Percentiles rank a stretch among this genome's conserved stretches.
phyloP scores from a whole-genome alignment of 2,888 invertebrate species.

The Hololepta plana region DNA sequence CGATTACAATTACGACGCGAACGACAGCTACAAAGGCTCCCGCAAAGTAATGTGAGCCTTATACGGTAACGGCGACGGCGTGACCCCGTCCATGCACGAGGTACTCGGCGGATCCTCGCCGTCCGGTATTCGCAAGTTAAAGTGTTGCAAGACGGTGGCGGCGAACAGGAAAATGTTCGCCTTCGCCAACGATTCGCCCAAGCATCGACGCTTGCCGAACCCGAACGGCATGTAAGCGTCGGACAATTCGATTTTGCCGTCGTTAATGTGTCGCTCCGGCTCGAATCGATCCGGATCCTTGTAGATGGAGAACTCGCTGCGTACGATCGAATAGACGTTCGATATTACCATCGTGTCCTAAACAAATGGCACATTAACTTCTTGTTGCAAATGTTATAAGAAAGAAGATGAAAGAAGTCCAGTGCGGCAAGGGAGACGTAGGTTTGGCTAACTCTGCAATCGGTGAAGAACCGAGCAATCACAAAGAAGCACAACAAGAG shows the following conservation, averaged over 20 bases:
- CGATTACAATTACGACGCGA: too few relatives aligned
- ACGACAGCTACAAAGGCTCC: too few relatives aligned
- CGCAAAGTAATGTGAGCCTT: slow-evolving; percentile 37
- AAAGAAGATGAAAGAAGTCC: too few relatives aligned
- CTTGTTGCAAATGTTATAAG: too few relatives aligned
- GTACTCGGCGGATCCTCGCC: slow-evolving; percentile 44
- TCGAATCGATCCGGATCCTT: slow-evolving; percentile 51
- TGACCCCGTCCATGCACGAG: slow-evolving; percentile 58
- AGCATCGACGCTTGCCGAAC: slow-evolving; percentile 58
- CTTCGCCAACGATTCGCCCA: slow-evolving; percentile 63
- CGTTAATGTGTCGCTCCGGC: slow-evolving; percentile 54
- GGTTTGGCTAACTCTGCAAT: too few relatives aligned
- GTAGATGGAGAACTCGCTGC: slow-evolving; percentile 44
- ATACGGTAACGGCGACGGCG: slow-evolving; percentile 56
- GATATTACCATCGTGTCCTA: slow-evolving; percentile 67
- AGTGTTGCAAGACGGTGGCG: slow-evolving; percentile 54
- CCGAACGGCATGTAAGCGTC: slow-evolving; percentile 65
- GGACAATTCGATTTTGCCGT: slow-evolving; percentile 38
- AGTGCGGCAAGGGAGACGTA: too few relatives aligned
- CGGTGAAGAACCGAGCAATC: too few relatives aligned
- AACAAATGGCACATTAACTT: slow-evolving; percentile 14
- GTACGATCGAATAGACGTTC: slow-evolving; percentile 53
- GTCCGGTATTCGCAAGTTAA: slow-evolving; percentile 44
- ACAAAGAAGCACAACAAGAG: too few relatives aligned
- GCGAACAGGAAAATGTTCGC: slow-evolving; percentile 65